Conservation (phyloP, 2,888 invertebrate genomes). For the Sphaerophoria taeniata region DNA sequence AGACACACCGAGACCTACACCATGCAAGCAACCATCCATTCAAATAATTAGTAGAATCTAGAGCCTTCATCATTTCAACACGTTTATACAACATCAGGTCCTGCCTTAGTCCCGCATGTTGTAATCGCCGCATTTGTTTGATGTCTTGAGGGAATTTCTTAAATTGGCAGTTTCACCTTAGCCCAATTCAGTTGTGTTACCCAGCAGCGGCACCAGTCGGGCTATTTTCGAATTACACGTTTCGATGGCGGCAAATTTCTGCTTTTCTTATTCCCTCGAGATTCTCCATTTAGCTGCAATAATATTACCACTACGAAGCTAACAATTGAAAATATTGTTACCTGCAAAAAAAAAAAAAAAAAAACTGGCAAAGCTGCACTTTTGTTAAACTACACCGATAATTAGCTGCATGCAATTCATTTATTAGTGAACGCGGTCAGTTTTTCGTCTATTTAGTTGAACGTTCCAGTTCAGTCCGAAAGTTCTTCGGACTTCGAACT, state of each 20-base stretch:
- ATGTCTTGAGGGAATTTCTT: slow-evolving; percentile 53
- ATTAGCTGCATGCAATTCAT: slow-evolving; percentile 74
- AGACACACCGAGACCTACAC: too few species aligned
- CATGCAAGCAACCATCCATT: too few species aligned
- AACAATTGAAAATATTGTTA: slow-evolving; percentile 56
- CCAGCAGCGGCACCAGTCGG: slow-evolving; percentile 53
- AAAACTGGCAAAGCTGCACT: slow-evolving; percentile 64
- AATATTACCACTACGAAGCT: not conserved
- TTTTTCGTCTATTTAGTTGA: slow-evolving; percentile 12
- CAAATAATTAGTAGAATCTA: too few species aligned
- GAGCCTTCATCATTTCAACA: not conserved
- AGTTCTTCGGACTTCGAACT: slow-evolving; percentile 4
- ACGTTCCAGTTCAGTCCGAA: not conserved
- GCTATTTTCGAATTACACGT: slow-evolving; percentile 49
- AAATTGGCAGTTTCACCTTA: slow-evolving; percentile 73
- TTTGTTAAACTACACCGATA: slow-evolving; percentile 67
- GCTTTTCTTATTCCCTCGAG: slow-evolving; percentile 1
- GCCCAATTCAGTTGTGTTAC: slow-evolving; percentile 56
- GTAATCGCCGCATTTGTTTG: not conserved
- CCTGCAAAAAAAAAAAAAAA: not conserved
- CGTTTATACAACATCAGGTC: not conserved
- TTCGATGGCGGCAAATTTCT: slow-evolving; percentile 14
- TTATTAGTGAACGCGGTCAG: slow-evolving; percentile 62
- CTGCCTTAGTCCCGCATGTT: not conserved
- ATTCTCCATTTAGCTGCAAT: not conserved